These are phyloP conservation scores for Calephelis perditalis DNA, from an alignment of 2,888 invertebrate genomes.

Conservation along the genomic window DNA sequence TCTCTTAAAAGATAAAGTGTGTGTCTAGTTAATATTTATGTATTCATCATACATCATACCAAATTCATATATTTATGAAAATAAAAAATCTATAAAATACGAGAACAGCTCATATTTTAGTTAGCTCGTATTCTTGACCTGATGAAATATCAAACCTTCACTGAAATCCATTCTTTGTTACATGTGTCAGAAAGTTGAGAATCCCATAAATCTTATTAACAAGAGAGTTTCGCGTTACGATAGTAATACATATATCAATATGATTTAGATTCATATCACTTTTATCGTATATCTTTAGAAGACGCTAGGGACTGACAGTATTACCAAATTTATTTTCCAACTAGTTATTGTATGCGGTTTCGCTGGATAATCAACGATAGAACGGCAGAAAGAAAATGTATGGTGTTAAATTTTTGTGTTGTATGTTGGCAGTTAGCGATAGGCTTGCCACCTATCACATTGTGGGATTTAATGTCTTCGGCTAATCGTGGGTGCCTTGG, in stretches of 20 bases:
- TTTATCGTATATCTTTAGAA: constrained; percentile 4
- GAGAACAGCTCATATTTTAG: constrained; percentile 13
- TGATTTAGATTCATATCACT: constrained; percentile 23
- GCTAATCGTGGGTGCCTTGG: too few relatives aligned
- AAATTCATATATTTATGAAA: not conserved
- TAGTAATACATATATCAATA: constrained; percentile 27
- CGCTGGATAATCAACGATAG: too few relatives aligned
- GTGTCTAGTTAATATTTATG: too few relatives aligned
- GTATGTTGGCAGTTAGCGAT: too few relatives aligned
- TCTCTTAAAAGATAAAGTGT: too few relatives aligned
- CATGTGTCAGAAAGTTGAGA: constrained; percentile 22
- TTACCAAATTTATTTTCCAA: too few relatives aligned
- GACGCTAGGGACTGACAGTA: not conserved
- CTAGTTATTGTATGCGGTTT: too few relatives aligned
- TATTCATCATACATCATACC: too few relatives aligned
- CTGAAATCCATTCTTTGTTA: constrained; percentile 13
- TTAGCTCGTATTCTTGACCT: constrained; percentile 3
- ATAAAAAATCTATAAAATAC: constrained; percentile 8
- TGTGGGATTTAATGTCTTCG: too few relatives aligned
- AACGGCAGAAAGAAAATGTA: too few relatives aligned
- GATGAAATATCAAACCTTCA: constrained; percentile 1
- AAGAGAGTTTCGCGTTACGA: constrained; percentile 22
- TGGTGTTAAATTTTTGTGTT: too few relatives aligned
- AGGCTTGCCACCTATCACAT: too few relatives aligned
- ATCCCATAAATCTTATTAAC: constrained; percentile 26